Evolutionary conservation across 2,888 invertebrate species (phyloP).

Genomic region (Metacarcinus magister): DNA sequence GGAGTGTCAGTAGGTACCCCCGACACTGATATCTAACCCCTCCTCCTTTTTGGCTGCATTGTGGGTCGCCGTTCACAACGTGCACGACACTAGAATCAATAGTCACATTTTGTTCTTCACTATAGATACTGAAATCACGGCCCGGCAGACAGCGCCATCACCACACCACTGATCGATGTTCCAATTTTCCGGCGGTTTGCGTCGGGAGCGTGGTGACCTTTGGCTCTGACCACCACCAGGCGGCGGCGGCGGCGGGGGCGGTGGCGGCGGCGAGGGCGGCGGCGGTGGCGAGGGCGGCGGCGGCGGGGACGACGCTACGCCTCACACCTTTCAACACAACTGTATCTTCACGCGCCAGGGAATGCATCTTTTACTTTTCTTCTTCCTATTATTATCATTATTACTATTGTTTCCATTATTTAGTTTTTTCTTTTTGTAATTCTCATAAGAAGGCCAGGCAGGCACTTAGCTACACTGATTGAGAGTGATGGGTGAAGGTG

Average conservation of each 20-base stretch:
- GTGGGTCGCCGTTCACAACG: neutral
- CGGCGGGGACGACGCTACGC: no score
- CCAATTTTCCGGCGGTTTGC: slow-evolving; percentile 55
- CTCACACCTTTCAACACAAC: no score
- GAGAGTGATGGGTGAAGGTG: no score
- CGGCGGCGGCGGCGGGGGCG: no score
- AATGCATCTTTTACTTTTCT: no score
- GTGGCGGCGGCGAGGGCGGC: no score
- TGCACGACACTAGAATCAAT: neutral
- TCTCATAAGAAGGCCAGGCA: neutral
- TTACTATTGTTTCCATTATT: neutral
- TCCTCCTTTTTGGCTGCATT: neutral
- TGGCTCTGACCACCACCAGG: neutral
- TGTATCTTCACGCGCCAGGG: no score
- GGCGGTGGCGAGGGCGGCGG: no score
- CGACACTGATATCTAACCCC: no score
- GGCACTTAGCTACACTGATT: no score
- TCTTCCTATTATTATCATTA: neutral
- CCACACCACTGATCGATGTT: slow-evolving; percentile 35
- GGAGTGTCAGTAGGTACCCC: no score
- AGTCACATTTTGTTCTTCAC: slow-evolving; percentile 16
- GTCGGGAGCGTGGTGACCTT: neutral
- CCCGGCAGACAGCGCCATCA: neutral
- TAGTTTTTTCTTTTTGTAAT: neutral
- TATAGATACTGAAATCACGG: slow-evolving; percentile 34